Base-by-base conservation (phyloP, 2,888 invertebrate genomes). In the Apomyelois bistriatella region DNA sequence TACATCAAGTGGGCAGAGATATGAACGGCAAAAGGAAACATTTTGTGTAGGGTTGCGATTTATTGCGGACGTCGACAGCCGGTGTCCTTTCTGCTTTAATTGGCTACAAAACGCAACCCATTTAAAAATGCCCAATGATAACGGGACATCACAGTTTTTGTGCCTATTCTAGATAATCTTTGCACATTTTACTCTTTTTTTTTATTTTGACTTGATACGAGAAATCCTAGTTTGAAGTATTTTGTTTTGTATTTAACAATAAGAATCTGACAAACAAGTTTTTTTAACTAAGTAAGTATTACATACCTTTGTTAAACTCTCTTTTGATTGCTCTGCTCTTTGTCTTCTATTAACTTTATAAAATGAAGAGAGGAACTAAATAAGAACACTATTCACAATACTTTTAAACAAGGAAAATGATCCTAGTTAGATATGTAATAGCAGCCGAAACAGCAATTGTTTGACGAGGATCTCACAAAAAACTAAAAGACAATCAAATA, bases 21-120 rank as follows among this genome's bases (percentile, higher is more conserved):
- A 65, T 68, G 30, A 43, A 28, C 36, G 12, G 42, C 43, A 13
- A 72, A 72, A 87, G 88, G 89, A 88, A 86, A 82, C 79, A 72
- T 78, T 76, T 46, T 69, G 70, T 66, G 78, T 80, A 74, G 84
- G 85, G 83, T 88, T 85, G 89, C 89, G 85, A 90, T 90, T 90
- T 90, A 90, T 88, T 81, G 83, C 82, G 74, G 79, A 77, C 74
- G 71, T 61, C 70, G 69, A 72, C 80, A 79, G 78, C 77, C 81
- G 82, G 81, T 74, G 78, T 78, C 81, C 82, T 78, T 83, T 85
- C 79, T 74, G 73, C 74, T 81, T 83, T 89, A 89, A 89, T 89
- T 88, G 85, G 82, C 78, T 88, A 89, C 89, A 90, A 90, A 90
- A 89, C 77, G 79, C 78, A 79, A 74, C 76, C 81, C 79, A 83